Base-by-base conservation (phyloP, 2,113 vertebrate genomes). In the Anarrhichthys ocellatus region DNA sequence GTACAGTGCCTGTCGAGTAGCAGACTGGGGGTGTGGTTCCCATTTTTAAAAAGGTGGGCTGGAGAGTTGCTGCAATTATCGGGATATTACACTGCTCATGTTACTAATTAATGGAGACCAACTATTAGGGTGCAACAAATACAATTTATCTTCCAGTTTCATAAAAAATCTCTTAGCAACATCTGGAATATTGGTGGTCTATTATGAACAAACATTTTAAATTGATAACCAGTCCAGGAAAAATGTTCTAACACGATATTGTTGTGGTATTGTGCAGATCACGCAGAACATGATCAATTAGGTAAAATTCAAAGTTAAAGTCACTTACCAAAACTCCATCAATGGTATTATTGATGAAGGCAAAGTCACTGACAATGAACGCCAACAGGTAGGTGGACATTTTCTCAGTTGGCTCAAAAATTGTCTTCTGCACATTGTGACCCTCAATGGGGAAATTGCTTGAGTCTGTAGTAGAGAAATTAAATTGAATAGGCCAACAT, bases 331-430 rank as follows among this genome's bases (percentile, higher is more conserved):
- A 9, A 72, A 92, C 59, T 0, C 61, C 0, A 0, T 0, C 85
- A 9, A 61, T 54, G 3, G 15, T 0, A 0, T 0, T 0, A 0
- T 2, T 0, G 73, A 93, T 27, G 0, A 0, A 52, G 29, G 0
- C 0, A 34, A 96, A 99, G 88, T 97, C 93, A 54, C 96, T 96
- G 92, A 99, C 95, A 1, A 99, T 97, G 88, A 96, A 99, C 1
- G 97, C 98, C 90, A 99, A 83, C 81, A 99, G 93, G 88, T 99
- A 99, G 0, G 97, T 98, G 56, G 98, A 99, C 98, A 99, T 99
- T 80, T 46, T 95, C 63, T 92, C 89, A 0, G 98, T 98, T 67
- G 87, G 77, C 0, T 92, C 0, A 38, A 98, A 99, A 2, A 50
- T 24, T 0, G 96, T 98, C 85, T 76, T 0, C 0, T 0, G 83